A percentile compares a stretch with the other conserved stretches of the same genome.
These are phyloP conservation scores for Drosophila peninsularis DNA, from an alignment of 2,888 invertebrate species.

Conservation along the genomic window DNA sequence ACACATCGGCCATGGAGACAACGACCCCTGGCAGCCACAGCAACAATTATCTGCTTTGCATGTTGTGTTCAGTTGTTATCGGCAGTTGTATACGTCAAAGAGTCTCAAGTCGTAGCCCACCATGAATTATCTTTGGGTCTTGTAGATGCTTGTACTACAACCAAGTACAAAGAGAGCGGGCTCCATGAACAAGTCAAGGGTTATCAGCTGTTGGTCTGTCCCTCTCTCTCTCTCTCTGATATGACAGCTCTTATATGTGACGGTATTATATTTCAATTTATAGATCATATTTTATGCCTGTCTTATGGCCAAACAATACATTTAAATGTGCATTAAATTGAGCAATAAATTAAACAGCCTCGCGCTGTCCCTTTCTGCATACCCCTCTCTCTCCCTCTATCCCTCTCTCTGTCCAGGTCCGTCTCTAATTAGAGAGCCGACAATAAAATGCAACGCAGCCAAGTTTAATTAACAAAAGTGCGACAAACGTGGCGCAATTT, in stretches of 20 bases:
- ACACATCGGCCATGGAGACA: constrained; percentile 16
- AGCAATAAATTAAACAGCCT: constrained; percentile 56
- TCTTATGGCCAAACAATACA: constrained; percentile 25
- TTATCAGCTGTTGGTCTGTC: constrained; percentile 39
- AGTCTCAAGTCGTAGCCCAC: constrained; percentile 33
- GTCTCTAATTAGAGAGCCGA: constrained; percentile 58
- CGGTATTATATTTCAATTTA: constrained; percentile 51
- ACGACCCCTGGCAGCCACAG: constrained; percentile 33
- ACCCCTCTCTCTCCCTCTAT: not conserved
- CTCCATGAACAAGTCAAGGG: constrained; percentile 34
- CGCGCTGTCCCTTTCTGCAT: not conserved
- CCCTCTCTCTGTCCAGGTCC: not conserved
- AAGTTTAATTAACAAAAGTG: constrained; percentile 75
- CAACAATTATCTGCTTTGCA: constrained; percentile 20
- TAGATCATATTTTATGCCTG: constrained; percentile 28
- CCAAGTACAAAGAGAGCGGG: constrained; percentile 14
- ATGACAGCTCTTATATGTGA: constrained; percentile 14
- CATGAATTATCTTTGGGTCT: constrained; percentile 30
- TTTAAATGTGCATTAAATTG: constrained; percentile 73
- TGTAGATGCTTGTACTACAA: constrained; percentile 18
- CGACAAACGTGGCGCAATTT: constrained; percentile 51
- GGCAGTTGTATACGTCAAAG: not conserved
- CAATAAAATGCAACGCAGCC: constrained; percentile 58
- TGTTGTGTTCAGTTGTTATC: constrained; percentile 37
- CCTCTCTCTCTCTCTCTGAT: not conserved